These are phyloP conservation scores for Xestia ashworthii DNA, from an alignment of 2,888 invertebrate genomes.

Conservation along the genomic window DNA sequence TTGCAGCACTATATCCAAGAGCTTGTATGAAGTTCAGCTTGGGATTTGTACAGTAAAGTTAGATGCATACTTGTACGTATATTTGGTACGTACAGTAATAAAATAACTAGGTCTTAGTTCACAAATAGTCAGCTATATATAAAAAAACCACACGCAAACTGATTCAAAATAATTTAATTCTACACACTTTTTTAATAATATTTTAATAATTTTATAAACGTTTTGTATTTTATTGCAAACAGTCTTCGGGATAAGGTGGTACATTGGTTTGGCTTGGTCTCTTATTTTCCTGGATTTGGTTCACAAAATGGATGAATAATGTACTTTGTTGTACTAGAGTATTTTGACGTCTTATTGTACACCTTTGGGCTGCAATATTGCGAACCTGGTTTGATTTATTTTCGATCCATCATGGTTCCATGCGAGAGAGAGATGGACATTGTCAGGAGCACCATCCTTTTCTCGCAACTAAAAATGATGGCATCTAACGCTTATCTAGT, in stretches of 20 bases:
- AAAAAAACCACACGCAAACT: constrained; percentile 15
- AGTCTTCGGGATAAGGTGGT: constrained; percentile 57
- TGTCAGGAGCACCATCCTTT: background rate
- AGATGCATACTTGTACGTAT: background rate
- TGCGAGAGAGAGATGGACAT: background rate
- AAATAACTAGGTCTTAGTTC: background rate
- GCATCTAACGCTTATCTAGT: background rate
- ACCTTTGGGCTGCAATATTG: background rate
- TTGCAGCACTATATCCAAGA: constrained; percentile 19
- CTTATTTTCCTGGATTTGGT: constrained; percentile 13
- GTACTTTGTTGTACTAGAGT: constrained; percentile 15
- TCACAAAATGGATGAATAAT: constrained; percentile 1
- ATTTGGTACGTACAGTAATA: background rate
- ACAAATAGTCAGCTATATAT: background rate
- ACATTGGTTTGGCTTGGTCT: constrained; percentile 46
- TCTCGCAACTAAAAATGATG: background rate
- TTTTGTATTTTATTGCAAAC: constrained; percentile 66
- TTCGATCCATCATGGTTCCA: background rate
- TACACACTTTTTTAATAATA: background rate
- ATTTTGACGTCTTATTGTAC: background rate
- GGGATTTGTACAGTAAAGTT: constrained; percentile 5
- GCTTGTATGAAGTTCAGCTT: background rate
- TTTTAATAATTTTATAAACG: constrained; percentile 18
- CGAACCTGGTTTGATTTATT: too few species aligned
- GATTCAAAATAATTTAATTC: background rate